phyloP scores from a whole-genome alignment of 2,797 vertebrate genomes.

The Notamacropus eugenii region DNA sequence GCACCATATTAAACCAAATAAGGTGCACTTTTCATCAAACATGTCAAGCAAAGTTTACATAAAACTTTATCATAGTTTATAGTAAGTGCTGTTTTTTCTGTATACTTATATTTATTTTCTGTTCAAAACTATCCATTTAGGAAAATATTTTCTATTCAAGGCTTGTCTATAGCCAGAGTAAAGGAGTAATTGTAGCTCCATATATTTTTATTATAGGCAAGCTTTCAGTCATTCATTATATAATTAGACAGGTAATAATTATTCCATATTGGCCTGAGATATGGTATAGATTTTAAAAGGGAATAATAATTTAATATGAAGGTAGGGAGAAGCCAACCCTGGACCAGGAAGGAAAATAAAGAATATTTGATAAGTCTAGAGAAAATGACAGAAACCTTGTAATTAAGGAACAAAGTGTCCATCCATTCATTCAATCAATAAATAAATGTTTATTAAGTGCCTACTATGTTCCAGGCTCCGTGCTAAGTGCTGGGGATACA shows the following conservation, averaged over 20 bases:
- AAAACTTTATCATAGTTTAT: neutral
- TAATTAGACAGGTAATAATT: neutral
- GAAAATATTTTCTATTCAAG: neutral
- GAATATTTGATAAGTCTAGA: neutral
- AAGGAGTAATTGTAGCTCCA: neutral
- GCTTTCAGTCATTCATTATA: neutral
- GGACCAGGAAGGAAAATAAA: neutral
- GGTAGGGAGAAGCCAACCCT: neutral
- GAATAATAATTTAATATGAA: neutral
- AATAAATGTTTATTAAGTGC: neutral
- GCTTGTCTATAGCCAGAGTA: neutral
- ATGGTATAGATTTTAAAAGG: neutral
- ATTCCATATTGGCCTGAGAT: neutral
- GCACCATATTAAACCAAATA: neutral
- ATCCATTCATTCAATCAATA: too few relatives aligned
- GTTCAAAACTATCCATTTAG: neutral
- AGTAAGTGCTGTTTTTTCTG: accelerated
- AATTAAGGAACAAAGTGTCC: neutral
- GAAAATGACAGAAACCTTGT: neutral
- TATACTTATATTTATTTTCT: neutral
- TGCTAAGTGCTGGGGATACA: neutral
- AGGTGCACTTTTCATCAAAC: neutral
- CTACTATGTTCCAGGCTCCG: neutral
- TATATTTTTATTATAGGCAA: neutral
- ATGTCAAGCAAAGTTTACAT: neutral